Conservation (phyloP, 2,888 invertebrate genomes). For the Ceraclea dissimilis region DNA sequence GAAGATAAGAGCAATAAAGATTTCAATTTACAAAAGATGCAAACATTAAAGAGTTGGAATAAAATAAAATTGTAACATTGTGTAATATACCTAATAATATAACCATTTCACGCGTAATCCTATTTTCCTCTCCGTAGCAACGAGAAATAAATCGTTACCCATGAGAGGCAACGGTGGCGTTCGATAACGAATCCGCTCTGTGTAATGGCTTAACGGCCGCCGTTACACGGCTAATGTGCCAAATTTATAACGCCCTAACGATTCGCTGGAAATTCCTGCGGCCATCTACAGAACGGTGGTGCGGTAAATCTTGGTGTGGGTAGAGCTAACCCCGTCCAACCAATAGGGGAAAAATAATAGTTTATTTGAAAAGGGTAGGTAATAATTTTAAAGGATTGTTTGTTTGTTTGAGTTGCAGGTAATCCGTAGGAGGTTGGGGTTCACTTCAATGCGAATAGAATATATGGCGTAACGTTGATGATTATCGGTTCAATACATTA, state of each 20-base stretch:
- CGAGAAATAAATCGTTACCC: constrained; percentile 1
- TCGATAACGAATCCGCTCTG: constrained; percentile 18
- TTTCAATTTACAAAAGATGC: too few relatives aligned
- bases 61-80: neutral
- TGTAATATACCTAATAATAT: too few relatives aligned
- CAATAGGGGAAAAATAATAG: constrained; percentile 4
- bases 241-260: constrained; percentile 25
- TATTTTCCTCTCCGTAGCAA: neutral
- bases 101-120: neutral
- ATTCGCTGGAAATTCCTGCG: constrained; percentile 21
- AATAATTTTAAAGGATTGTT: constrained; percentile 1
- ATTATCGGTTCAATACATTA: neutral
- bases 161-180: constrained; percentile 8
- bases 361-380: constrained; percentile 3
- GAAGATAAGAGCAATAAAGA: too few relatives aligned
- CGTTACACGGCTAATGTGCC: constrained; percentile 26
- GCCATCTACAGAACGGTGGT: constrained; percentile 1
- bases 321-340: neutral
- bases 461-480: neutral
- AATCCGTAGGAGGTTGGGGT: neutral
- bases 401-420: neutral
- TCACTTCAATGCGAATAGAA: neutral
- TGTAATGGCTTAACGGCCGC: constrained; percentile 23
- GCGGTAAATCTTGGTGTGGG: constrained; percentile 6
- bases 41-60: neutral